phyloP scores from a whole-genome alignment of 1,140 invertebrate species.

The Cydia splendana region DNA sequence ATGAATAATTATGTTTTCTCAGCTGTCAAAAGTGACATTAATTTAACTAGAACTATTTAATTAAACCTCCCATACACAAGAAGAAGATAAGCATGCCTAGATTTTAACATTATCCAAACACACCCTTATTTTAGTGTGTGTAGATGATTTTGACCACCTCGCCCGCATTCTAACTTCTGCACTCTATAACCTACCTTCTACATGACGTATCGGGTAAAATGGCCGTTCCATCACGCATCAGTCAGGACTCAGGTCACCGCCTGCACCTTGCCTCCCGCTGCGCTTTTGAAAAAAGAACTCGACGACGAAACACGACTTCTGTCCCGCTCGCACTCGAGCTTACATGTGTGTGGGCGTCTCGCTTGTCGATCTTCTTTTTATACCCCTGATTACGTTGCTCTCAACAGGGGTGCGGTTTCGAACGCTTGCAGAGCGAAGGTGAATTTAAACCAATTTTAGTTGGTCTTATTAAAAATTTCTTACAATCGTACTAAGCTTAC shows the following conservation, averaged over 20 bases:
- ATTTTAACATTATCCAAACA: too few relatives aligned
- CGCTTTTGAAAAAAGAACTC: constrained; percentile 68
- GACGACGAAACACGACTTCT: constrained; percentile 51
- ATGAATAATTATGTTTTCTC: too few relatives aligned
- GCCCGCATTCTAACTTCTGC: neutral
- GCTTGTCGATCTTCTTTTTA: constrained; percentile 16
- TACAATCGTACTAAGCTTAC: too few relatives aligned
- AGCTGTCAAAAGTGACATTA: too few relatives aligned
- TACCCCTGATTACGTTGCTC: constrained; percentile 3
- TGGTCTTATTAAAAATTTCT: neutral
- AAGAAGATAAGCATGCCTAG: too few relatives aligned
- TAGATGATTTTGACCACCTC: too few relatives aligned
- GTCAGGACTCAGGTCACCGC: constrained; percentile 66
- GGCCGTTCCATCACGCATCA: constrained; percentile 47
- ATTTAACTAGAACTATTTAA: too few relatives aligned
- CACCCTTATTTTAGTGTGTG: too few relatives aligned
- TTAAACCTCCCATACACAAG: too few relatives aligned
- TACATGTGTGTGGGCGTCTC: neutral
- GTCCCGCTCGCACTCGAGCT: neutral
- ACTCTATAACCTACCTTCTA: neutral
- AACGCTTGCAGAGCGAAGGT: neutral
- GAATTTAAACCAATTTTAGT: neutral
- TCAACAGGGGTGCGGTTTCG: neutral
- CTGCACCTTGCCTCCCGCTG: constrained; percentile 74
- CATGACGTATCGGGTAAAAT: neutral